A percentile compares a stretch with the other conserved stretches of the same genome.
Conservation (phyloP, 2,888 invertebrate species). For the Netelia inedita region DNA sequence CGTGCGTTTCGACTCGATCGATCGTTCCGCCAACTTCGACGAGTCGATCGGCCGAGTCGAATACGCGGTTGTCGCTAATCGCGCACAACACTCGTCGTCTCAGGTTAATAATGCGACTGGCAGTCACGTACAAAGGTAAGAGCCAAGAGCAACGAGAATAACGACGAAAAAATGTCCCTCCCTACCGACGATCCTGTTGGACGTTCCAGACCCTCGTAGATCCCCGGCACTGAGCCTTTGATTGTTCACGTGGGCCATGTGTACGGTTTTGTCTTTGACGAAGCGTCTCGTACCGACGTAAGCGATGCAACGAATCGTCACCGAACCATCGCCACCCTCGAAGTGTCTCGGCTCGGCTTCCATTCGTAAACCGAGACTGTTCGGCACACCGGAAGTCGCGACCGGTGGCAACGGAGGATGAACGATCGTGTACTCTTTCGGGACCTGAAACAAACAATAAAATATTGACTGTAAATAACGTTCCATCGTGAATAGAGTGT, state of each 20-base stretch:
- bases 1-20: constrained; percentile 40
- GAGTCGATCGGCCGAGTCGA: constrained; percentile 2
- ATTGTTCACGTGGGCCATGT: constrained; percentile 77
- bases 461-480: not conserved
- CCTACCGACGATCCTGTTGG: constrained; percentile 1
- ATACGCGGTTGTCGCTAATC: constrained; percentile 22
- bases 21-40: constrained; percentile 18
- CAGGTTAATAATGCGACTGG: constrained; percentile 17
- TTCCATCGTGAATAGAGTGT: not conserved
- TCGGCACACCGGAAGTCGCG: constrained; percentile 66
- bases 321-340: constrained; percentile 67
- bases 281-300: constrained; percentile 74
- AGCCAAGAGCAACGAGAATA: constrained; percentile 37
- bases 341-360: constrained; percentile 77
- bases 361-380: constrained; percentile 79
- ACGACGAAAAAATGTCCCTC: constrained; percentile 22
- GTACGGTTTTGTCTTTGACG: constrained; percentile 72
- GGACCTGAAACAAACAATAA: constrained; percentile 72
- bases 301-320: constrained; percentile 78
- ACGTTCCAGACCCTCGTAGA: constrained; percentile 65
- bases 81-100: constrained; percentile 8
- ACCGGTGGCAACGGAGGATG: constrained; percentile 69
- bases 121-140: constrained; percentile 61
- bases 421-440: constrained; percentile 73
- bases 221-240: constrained; percentile 79